A percentile compares a stretch with the other conserved stretches of the same genome.
Conservation (phyloP, 2,797 vertebrate species). For the Girardinus metallicus region DNA sequence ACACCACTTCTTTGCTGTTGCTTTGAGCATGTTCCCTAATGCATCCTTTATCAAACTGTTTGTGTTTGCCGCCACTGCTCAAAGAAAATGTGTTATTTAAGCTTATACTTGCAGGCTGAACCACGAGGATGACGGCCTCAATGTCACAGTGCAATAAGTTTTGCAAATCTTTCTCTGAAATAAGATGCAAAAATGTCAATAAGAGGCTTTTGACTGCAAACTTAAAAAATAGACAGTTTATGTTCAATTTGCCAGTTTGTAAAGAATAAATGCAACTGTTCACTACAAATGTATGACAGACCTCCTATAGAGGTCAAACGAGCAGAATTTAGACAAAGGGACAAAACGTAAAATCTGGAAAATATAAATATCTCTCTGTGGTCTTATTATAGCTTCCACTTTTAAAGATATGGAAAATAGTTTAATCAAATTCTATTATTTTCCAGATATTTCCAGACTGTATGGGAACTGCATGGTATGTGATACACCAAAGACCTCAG, state of each 20-base stretch:
- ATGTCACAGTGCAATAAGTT: neutral
- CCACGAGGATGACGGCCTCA: neutral
- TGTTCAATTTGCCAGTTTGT: constrained; percentile 5
- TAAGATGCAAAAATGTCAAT: neutral
- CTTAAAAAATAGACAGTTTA: neutral
- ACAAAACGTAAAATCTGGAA: neutral
- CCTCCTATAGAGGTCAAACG: no score
- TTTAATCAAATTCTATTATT: neutral
- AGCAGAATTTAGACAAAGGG: neutral
- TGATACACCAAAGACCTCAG: neutral
- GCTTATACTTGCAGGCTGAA: neutral
- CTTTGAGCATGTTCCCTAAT: neutral
- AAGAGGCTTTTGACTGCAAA: neutral
- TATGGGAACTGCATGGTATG: neutral
- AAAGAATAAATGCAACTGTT: neutral
- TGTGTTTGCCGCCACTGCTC: neutral
- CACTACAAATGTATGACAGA: neutral
- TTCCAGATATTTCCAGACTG: neutral
- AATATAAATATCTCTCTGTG: neutral
- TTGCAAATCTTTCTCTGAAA: neutral
- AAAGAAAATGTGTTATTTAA: constrained; percentile 7
- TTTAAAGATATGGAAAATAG: neutral
- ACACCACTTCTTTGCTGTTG: neutral
- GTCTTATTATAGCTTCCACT: neutral
- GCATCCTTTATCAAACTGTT: constrained; percentile 4